phyloP scores from a whole-genome alignment of 2,797 vertebrate genomes.

The Myripristis jacobus region DNA sequence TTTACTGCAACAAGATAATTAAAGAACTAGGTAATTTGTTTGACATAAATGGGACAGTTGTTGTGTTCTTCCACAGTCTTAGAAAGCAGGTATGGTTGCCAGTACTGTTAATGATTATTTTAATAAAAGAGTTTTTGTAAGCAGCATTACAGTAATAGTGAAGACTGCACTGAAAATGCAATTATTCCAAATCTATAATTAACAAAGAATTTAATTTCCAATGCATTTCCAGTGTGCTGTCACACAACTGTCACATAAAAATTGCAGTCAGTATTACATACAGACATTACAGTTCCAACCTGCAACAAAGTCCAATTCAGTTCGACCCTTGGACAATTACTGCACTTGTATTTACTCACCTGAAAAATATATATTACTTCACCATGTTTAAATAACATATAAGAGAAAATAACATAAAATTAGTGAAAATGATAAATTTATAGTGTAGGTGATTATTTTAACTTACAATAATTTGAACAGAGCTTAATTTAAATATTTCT shows the following conservation, averaged over 20 bases:
- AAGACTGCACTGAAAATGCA: not conserved
- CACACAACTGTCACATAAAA: conserved; percentile 15
- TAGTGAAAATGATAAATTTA: conserved; percentile 13
- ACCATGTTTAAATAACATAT: conserved; percentile 22
- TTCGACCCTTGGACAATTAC: conserved; percentile 7
- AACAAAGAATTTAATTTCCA: not conserved
- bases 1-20: not conserved
- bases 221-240: conserved; percentile 35
- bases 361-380: not conserved
- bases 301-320: conserved; percentile 17
- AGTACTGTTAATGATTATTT: conserved; percentile 21
- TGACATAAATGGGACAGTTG: not conserved
- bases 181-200: not conserved
- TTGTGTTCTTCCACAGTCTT: not conserved
- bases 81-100: conserved; percentile 19
- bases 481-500: not conserved
- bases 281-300: conserved; percentile 7
- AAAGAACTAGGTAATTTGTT: not conserved
- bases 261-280: conserved; percentile 11
- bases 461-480: not conserved
- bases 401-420: conserved; percentile 24
- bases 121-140: conserved; percentile 26
- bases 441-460: conserved; percentile 28
- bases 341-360: conserved; percentile 43
- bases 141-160: conserved; percentile 43